Base-by-base conservation (phyloP, 2,113 vertebrate species). In the Synodontis membranacea region DNA sequence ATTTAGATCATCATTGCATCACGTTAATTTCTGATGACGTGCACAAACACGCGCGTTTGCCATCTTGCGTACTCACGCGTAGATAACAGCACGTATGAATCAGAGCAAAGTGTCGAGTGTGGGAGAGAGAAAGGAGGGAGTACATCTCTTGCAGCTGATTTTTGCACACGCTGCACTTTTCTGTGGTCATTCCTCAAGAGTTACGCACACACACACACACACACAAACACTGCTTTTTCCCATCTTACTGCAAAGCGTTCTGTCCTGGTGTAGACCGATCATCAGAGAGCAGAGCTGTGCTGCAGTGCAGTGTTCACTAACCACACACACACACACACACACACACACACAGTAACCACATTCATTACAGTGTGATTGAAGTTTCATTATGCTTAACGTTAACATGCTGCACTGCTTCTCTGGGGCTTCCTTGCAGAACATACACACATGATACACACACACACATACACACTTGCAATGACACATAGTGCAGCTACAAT, bases 101-200 rank as follows among this genome's bases (percentile, higher is more conserved):
- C 76, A 80, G 58, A 80, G 84, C 39, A n/a, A 25, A 90, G 89
- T 80, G 87, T 76, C 78, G 86, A 88, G 85, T 89, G 91, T 86
- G 89, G 91, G 88, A 82, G 88, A 28, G 42, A 66, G 90, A 84
- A 82, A 87, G 82, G 83, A 89, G n/a, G 72, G 82, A 81, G 86
- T 91, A 84, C 84, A 82, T 56, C 74, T 86, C 62, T 58, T 44
- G 83, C 64, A 86, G 84, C 42, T 83, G 83, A 86, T 68, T 88
- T 88, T 75, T 88, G 88, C 88, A 80, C 37, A 31, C 75, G 28
- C 70, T 84, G 84, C 88, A 89, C 80, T 89, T 88, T 86, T 83
- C 76, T 58, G 31, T 88, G 86, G 84, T 88, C 86, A 86, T 89
- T 86, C 88, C 88, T 89, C 88, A 89, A 31, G 62, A 31, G 39